Evolutionary conservation across 2,888 invertebrate species (phyloP).

Genomic region (Catocala fraxini): DNA sequence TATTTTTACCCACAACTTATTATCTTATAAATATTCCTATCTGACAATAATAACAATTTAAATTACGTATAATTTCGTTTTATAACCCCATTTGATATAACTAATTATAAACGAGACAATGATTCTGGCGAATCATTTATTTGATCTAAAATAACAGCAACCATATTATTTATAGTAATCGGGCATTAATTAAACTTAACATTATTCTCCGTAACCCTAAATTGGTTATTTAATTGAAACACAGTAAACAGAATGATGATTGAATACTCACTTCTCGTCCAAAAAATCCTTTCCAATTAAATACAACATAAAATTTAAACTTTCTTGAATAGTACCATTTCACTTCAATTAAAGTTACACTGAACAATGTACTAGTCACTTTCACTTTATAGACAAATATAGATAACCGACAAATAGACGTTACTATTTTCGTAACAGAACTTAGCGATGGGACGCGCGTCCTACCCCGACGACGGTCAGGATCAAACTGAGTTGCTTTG

Average conservation of each 20-base stretch:
- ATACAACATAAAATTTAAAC: slow-evolving; percentile 18
- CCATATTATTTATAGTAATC: slow-evolving; percentile 16
- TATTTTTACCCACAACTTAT: no score
- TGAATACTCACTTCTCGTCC: slow-evolving; percentile 47
- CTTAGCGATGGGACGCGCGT: slow-evolving; percentile 55
- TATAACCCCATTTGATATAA: no score
- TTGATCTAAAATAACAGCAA: slow-evolving; percentile 1
- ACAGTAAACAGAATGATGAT: slow-evolving; percentile 16
- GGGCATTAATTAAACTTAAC: slow-evolving; percentile 11
- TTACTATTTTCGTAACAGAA: slow-evolving; percentile 75
- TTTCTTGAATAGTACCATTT: slow-evolving; percentile 25
- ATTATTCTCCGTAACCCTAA: slow-evolving; percentile 9
- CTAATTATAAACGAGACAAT: background rate
- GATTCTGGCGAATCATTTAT: background rate
- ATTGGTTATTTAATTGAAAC: slow-evolving; percentile 15
- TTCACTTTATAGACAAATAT: slow-evolving; percentile 50
- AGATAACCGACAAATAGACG: slow-evolving; percentile 50
- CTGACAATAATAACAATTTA: no score
- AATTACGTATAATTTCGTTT: no score
- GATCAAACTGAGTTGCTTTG: slow-evolving; percentile 62
- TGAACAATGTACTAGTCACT: slow-evolving; percentile 50
- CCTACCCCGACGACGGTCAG: slow-evolving; percentile 58
- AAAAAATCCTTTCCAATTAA: slow-evolving; percentile 51
- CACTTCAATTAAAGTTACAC: slow-evolving; percentile 47
- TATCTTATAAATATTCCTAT: no score